These are phyloP conservation scores for Acanthacorydalis orientalis DNA, from an alignment of 2,888 invertebrate species.

Conservation along the genomic window DNA sequence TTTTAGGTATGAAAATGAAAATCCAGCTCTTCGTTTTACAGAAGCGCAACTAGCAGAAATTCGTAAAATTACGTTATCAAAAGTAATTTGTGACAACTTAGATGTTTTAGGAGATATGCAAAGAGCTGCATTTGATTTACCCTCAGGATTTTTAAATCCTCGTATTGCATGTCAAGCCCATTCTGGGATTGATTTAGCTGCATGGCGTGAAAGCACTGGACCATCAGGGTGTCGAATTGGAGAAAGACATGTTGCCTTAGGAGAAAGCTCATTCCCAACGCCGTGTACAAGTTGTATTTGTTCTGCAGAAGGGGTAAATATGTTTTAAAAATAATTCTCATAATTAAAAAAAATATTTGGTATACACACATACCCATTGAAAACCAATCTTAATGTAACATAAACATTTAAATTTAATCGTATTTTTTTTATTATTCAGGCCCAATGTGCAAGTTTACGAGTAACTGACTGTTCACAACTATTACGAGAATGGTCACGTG, in stretches of 20 bases:
- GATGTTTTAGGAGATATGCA: conserved; percentile 76
- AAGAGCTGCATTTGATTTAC: conserved; percentile 75
- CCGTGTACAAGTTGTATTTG: conserved; percentile 84
- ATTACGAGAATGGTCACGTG: conserved; percentile 65
- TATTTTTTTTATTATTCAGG: conserved; percentile 41
- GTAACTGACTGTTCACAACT: conserved; percentile 76
- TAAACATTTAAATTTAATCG: too few relatives aligned
- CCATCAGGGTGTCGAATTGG: conserved; percentile 67
- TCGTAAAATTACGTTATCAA: conserved; percentile 68
- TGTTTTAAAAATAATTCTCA: too few relatives aligned
- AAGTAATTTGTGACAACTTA: conserved; percentile 78
- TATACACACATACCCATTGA: too few relatives aligned
- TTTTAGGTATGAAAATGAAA: conserved; percentile 69
- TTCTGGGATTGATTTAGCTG: conserved; percentile 62
- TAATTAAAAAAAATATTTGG: too few relatives aligned
- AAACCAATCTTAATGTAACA: too few relatives aligned
- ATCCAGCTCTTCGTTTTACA: conserved; percentile 59
- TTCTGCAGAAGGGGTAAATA: conserved; percentile 65
- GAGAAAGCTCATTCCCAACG: conserved; percentile 74
- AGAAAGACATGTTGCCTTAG: conserved; percentile 58
- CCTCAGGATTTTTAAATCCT: conserved; percentile 82
- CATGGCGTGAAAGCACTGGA: conserved; percentile 62
- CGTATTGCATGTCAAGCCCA: conserved; percentile 69
- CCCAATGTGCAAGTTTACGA: conserved; percentile 73
- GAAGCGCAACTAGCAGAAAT: conserved; percentile 79